Percentiles rank a stretch among this genome's conserved stretches.
These are phyloP conservation scores for Sebastes iracundus DNA, from an alignment of 2,797 vertebrate genomes.

Conservation along the genomic window DNA sequence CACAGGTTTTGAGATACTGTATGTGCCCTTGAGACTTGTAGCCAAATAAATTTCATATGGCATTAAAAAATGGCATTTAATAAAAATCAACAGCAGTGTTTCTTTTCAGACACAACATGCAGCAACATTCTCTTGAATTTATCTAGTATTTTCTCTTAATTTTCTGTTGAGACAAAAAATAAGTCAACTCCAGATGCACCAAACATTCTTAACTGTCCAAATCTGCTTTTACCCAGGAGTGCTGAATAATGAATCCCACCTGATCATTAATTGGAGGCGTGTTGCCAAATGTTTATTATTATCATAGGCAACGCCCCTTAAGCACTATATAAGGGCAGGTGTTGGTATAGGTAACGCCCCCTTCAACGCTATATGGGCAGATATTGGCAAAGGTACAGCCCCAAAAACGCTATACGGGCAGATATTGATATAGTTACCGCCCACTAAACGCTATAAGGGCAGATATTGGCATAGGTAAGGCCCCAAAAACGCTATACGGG, in stretches of 20 bases:
- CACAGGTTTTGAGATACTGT: neutral
- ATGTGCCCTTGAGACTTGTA: neutral
- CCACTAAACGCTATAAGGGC: no score
- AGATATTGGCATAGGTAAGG: accelerated
- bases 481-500: accelerated
- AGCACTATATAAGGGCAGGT: no score
- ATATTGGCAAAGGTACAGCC: accelerated
- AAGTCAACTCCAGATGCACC: no score
- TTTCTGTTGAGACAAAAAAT: neutral
- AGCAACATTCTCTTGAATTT: neutral
- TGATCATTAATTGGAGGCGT: no score
- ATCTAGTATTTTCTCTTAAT: neutral
- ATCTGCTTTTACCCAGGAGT: no score
- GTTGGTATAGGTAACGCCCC: accelerated
- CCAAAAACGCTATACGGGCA: no score
- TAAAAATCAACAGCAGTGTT: neutral
- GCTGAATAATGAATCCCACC: no score
- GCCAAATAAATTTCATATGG: neutral
- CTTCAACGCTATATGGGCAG: no score
- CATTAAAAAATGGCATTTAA: neutral
- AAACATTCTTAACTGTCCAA: no score
- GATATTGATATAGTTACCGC: no score
- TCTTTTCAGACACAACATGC: neutral
- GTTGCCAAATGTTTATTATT: no score
- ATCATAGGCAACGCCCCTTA: no score